Percentiles rank a stretch among this genome's conserved stretches.
These are phyloP conservation scores for Prolemur simus DNA, from an alignment of 2,113 vertebrate species.

Conservation along the genomic window DNA sequence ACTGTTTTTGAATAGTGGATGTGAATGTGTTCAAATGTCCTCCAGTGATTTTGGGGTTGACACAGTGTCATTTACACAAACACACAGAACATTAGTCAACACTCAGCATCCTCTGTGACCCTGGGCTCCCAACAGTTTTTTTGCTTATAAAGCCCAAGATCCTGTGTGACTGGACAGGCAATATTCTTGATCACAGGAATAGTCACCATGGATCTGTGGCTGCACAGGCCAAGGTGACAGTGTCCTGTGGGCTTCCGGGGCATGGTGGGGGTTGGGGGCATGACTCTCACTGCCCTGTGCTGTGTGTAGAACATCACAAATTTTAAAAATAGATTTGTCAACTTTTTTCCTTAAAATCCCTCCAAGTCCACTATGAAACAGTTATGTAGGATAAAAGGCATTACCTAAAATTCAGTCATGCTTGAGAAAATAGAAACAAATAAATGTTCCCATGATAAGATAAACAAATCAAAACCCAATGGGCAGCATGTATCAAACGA, in stretches of 20 bases:
- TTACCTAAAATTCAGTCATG: background rate
- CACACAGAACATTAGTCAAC: background rate
- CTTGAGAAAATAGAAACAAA: background rate
- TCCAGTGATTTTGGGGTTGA: background rate
- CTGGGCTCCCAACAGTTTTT: background rate
- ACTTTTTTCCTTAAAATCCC: background rate
- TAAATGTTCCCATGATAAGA: background rate
- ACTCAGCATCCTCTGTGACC: accelerated
- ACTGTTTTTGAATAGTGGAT: background rate
- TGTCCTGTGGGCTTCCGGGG: background rate
- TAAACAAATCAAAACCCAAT: background rate
- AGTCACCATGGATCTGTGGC: background rate
- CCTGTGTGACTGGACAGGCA: background rate
- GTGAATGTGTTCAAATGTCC: background rate
- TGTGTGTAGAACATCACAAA: background rate
- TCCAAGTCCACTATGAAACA: background rate
- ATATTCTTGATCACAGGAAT: background rate
- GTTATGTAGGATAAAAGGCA: background rate
- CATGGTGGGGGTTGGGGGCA: background rate
- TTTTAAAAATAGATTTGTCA: background rate
- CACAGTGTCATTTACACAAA: background rate
- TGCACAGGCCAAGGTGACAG: too few species aligned
- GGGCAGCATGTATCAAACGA: accelerated
- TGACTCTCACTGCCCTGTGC: accelerated
- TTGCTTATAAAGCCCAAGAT: background rate